Conservation (phyloP, 2,113 vertebrate genomes). For the Charina bottae region DNA sequence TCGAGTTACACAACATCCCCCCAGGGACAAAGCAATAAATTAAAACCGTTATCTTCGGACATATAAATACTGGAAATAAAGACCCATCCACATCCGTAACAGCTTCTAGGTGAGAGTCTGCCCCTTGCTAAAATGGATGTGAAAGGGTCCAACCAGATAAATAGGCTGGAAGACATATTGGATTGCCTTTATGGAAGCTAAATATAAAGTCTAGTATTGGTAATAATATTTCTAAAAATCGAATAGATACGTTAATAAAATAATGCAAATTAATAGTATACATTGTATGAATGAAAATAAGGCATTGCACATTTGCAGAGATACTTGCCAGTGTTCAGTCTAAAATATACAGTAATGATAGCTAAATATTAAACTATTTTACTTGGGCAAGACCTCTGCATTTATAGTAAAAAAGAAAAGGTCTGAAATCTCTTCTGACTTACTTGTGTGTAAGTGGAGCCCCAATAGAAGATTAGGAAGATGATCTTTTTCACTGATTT, state of each 20-base stretch:
- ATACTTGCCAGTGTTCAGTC: not conserved
- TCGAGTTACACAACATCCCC: conserved; percentile 19
- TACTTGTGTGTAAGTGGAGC: no score
- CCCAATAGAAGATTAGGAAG: no score
- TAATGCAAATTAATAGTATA: not conserved
- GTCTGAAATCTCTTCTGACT: no score
- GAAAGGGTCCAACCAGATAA: not conserved
- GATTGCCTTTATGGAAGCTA: not conserved
- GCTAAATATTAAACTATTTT: not conserved
- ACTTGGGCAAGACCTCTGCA: no score
- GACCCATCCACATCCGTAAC: not conserved
- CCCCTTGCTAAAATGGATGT: not conserved
- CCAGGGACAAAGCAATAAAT: conserved; percentile 28
- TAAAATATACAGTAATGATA: not conserved
- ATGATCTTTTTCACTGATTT: not conserved
- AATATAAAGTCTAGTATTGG: not conserved
- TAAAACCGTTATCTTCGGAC: conserved; percentile 22
- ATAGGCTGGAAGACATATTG: not conserved
- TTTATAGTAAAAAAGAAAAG: not conserved
- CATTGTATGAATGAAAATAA: not conserved
- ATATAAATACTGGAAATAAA: conserved; percentile 3
- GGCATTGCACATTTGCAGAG: not conserved
- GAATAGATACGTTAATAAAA: not conserved
- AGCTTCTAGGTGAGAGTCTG: not conserved
- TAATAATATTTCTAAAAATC: not conserved